Conservation (phyloP, 2,888 invertebrate species). For the Trissonchulus sp. region DNA sequence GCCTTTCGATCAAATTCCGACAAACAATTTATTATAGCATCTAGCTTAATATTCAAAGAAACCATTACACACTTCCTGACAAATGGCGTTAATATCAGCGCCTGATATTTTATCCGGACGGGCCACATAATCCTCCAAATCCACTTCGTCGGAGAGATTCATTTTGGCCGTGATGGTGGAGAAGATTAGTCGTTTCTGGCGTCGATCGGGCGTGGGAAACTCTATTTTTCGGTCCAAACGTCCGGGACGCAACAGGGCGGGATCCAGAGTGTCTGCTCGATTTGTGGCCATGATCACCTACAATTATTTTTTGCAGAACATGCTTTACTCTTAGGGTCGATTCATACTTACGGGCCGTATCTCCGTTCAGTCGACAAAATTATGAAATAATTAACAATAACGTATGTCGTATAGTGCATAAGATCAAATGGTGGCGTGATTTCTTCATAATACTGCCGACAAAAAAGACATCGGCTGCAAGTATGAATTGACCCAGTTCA, state of each 20-base stretch:
- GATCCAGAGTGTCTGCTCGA: conserved; percentile 94
- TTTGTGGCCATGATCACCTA: conserved; percentile 89
- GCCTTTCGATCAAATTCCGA: no score
- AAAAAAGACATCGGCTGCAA: no score
- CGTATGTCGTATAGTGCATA: not conserved
- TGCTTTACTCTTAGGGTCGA: no score
- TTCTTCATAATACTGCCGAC: no score
- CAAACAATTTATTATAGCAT: no score
- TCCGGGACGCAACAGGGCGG: conserved; percentile 88
- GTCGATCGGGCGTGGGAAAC: conserved; percentile 88
- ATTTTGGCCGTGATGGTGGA: conserved; percentile 92
- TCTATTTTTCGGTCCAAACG: conserved; percentile 97
- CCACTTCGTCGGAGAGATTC: conserved; percentile 97
- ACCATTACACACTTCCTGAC: conserved; percentile 80
- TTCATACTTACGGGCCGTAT: no score
- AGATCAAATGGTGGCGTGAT: conserved; percentile 3
- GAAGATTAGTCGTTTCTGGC: conserved; percentile 87
- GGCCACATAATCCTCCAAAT: conserved; percentile 96
- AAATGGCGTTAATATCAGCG: conserved; percentile 98
- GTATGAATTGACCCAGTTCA: no score
- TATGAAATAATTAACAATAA: no score
- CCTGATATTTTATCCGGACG: conserved; percentile 97
- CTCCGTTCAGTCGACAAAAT: no score
- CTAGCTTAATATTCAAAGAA: no score
- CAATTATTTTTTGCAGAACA: no score